A percentile compares a stretch with the other conserved stretches of the same genome.
These are phyloP conservation scores for Enchytraeus crypticus DNA, from an alignment of 2,888 invertebrate species.

Conservation along the genomic window DNA sequence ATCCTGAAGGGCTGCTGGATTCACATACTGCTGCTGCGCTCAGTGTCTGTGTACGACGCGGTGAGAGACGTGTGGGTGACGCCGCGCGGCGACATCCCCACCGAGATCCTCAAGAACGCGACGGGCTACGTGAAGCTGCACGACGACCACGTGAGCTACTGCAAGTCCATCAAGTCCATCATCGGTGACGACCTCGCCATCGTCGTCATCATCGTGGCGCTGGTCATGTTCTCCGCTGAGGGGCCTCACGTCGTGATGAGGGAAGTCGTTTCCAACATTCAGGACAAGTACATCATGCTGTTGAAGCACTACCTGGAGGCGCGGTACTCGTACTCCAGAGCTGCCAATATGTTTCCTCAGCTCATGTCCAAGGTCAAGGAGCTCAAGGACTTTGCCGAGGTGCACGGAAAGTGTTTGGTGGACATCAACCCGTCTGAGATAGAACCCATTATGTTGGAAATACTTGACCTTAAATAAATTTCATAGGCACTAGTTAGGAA, in stretches of 20 bases:
- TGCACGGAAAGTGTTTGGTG: slow-evolving; percentile 81
- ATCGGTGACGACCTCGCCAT: slow-evolving; percentile 75
- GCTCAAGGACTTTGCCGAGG: slow-evolving; percentile 76
- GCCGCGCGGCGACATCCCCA: slow-evolving; percentile 62
- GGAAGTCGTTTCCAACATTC: slow-evolving; percentile 36
- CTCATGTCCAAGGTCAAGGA: slow-evolving; percentile 80
- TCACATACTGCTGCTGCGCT: slow-evolving; percentile 67
- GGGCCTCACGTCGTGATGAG: slow-evolving; percentile 58
- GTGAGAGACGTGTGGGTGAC: slow-evolving; percentile 79
- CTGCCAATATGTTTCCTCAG: slow-evolving; percentile 34
- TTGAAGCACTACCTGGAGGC: slow-evolving; percentile 47
- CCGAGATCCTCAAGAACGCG: slow-evolving; percentile 81
- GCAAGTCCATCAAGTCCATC: slow-evolving; percentile 39
- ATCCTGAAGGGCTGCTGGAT: slow-evolving; percentile 64
- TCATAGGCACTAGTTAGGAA: too few species aligned
- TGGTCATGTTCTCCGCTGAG: slow-evolving; percentile 78
- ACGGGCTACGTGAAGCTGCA: slow-evolving; percentile 52
- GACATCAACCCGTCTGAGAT: slow-evolving; percentile 84
- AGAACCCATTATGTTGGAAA: slow-evolving; percentile 85
- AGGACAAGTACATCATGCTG: slow-evolving; percentile 51
- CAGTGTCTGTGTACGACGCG: slow-evolving; percentile 82
- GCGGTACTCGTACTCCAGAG: slow-evolving; percentile 34
- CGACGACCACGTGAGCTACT: slow-evolving; percentile 42
- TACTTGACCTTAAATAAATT: slow-evolving; percentile 65
- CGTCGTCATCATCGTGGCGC: slow-evolving; percentile 80